These are phyloP conservation scores for Apodemus agrarius DNA, from an alignment of 2,797 vertebrate genomes.

Conservation along the genomic window DNA sequence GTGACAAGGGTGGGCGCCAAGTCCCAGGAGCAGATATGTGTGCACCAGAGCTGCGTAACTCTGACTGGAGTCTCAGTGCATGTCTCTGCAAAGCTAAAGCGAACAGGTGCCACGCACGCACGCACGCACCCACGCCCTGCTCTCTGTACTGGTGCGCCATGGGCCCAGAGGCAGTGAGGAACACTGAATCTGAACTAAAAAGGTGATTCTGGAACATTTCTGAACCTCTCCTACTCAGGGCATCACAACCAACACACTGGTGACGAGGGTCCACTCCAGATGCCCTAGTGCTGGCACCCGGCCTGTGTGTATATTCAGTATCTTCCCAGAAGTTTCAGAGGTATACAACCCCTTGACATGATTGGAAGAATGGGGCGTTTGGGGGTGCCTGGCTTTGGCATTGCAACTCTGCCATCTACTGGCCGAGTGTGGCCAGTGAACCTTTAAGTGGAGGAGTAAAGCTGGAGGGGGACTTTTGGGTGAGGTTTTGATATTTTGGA, in stretches of 20 bases:
- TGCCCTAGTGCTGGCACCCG: neutral
- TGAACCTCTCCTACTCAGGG: neutral
- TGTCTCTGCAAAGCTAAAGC: neutral
- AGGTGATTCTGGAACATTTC: neutral
- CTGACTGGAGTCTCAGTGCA: neutral
- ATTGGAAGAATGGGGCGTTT: neutral
- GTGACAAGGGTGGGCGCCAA: neutral
- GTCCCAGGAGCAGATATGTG: neutral
- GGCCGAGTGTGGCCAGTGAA: neutral
- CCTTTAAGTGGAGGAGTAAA: neutral
- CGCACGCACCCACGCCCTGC: neutral
- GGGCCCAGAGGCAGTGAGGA: neutral
- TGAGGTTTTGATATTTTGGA: neutral
- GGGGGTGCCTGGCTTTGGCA: neutral
- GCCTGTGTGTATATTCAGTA: neutral
- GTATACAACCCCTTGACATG: neutral
- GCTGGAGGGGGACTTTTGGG: neutral
- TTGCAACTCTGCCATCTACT: conserved; percentile 45
- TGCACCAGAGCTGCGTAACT: neutral
- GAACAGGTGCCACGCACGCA: fast-evolving
- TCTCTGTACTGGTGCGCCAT: neutral
- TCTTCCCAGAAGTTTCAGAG: neutral
- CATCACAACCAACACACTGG: fast-evolving
- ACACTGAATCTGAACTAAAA: neutral
- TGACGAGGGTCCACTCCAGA: neutral